Conservation (phyloP, 1,140 invertebrate genomes). For the Nixonia krombeini region DNA sequence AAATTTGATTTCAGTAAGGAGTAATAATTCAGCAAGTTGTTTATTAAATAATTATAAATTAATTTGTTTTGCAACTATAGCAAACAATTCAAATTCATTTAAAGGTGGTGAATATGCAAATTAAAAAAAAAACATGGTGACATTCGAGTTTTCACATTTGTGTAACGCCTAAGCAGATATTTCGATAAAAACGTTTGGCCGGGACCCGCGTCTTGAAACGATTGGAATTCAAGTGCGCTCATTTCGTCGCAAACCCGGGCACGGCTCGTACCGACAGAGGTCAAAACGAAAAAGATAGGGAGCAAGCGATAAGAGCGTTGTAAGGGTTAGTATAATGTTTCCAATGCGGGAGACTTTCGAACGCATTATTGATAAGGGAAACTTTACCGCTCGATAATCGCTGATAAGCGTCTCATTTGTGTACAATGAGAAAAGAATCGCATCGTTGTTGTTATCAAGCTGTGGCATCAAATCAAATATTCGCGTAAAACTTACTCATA, state of each 20-base stretch:
- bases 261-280: background rate
- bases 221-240: constrained; percentile 4
- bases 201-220: background rate
- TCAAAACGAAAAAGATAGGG: constrained; percentile 15
- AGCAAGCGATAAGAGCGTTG: constrained; percentile 10
- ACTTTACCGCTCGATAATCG: constrained; percentile 9
- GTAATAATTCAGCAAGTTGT: no score
- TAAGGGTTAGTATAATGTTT: constrained; percentile 15
- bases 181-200: constrained; percentile 10
- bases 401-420: constrained; percentile 24
- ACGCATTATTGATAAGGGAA: constrained; percentile 35
- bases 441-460: no score
- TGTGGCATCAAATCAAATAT: no score
- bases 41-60: no score
- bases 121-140: no score
- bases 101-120: no score
- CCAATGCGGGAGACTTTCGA: constrained; percentile 12
- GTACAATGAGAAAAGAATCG: no score
- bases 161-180: background rate
- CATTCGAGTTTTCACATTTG: background rate
- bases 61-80: no score
- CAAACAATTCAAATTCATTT: no score
- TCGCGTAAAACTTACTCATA: no score
- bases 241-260: background rate
- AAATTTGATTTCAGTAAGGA: no score